Evolutionary conservation across 2,888 invertebrate species (phyloP).

Genomic region (Archaeoteleia sp.): DNA sequence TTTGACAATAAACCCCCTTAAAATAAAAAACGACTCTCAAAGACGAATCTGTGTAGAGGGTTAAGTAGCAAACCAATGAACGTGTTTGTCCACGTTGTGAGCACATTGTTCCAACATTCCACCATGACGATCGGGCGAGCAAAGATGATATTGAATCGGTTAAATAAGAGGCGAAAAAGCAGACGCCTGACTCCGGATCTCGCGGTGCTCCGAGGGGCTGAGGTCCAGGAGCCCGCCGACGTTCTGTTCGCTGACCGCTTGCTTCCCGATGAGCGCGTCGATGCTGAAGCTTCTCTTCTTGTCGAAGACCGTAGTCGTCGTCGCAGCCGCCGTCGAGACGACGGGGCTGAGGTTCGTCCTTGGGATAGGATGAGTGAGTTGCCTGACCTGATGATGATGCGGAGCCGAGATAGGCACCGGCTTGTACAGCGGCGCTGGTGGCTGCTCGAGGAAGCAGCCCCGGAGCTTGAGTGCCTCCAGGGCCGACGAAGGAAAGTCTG

Average conservation of each 20-base stretch:
- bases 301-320: slow-evolving; percentile 58
- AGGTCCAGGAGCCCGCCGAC: slow-evolving; percentile 69
- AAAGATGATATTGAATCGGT: slow-evolving; percentile 2
- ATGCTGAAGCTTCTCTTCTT: slow-evolving; percentile 77
- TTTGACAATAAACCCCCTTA: too few relatives aligned
- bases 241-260: slow-evolving; percentile 62
- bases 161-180: slow-evolving; percentile 83
- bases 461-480: slow-evolving; percentile 70
- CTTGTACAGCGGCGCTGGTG: slow-evolving; percentile 74
- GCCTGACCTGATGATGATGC: slow-evolving; percentile 58
- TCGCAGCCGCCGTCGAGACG: slow-evolving; percentile 51
- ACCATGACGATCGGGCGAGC: neutral
- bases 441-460: slow-evolving; percentile 72
- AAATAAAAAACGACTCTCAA: too few relatives aligned
- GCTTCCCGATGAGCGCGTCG: slow-evolving; percentile 78
- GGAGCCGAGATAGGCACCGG: slow-evolving; percentile 71
- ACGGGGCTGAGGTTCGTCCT: slow-evolving; percentile 30
- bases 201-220: slow-evolving; percentile 71
- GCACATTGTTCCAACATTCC: too few relatives aligned
- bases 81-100: too few relatives aligned
- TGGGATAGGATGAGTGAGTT: slow-evolving; percentile 72
- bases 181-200: slow-evolving; percentile 77
- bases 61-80: too few relatives aligned
- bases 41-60: too few relatives aligned
- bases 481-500: slow-evolving; percentile 70